These are phyloP conservation scores for Panthera leo DNA, from an alignment of 2,113 vertebrate genomes.

Conservation along the genomic window DNA sequence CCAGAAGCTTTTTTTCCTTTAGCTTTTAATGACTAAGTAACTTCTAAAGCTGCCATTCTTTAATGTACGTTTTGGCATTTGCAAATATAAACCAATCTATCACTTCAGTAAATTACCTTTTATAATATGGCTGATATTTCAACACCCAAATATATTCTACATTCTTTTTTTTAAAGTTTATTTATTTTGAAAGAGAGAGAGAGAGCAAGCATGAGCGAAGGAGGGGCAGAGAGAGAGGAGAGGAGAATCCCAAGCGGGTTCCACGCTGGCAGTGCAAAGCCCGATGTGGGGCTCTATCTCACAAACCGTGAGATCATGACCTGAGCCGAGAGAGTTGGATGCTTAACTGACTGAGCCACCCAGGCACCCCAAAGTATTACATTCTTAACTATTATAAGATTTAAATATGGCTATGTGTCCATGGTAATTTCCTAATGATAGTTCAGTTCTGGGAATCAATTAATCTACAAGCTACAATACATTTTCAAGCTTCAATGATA, in stretches of 20 bases:
- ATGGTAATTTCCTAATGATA: background rate
- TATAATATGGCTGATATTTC: background rate
- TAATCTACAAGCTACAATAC: background rate
- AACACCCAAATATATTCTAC: background rate
- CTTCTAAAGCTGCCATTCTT: background rate
- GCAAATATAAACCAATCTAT: background rate
- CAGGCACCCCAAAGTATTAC: background rate
- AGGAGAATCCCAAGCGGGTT: no score
- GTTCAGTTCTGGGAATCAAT: slow-evolving; percentile 4
- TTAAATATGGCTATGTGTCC: background rate
- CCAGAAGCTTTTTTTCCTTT: background rate
- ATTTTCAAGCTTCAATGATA: slow-evolving; percentile 6
- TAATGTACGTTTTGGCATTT: background rate
- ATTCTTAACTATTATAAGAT: slow-evolving; percentile 6
- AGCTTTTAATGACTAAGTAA: slow-evolving; percentile 14
- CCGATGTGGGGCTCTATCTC: no score
- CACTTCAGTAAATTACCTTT: background rate
- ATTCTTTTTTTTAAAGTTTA: no score
- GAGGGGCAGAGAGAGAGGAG: no score
- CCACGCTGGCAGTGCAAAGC: no score
- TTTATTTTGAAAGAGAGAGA: no score
- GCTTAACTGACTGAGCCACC: no score
- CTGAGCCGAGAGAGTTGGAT: no score
- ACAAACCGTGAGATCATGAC: no score
- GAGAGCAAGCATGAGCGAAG: no score